These are phyloP conservation scores for Hystrix cristata DNA, from an alignment of 2,113 vertebrate genomes.

Conservation along the genomic window DNA sequence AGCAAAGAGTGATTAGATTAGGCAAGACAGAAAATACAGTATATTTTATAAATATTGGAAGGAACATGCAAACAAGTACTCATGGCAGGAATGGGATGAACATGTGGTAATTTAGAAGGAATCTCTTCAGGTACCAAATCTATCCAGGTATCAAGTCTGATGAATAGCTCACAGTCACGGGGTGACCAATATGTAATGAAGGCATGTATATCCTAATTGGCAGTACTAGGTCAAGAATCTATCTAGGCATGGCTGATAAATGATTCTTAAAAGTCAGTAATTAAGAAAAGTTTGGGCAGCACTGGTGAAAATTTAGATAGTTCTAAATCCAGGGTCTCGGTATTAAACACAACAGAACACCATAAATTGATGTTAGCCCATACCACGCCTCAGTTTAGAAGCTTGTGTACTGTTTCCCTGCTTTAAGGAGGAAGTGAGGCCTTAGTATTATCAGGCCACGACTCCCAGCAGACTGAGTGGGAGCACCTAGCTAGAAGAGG, in stretches of 20 bases:
- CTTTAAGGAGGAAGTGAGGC: neutral
- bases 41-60: neutral
- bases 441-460: neutral
- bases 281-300: neutral
- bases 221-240: neutral
- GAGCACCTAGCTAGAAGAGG: neutral
- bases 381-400: neutral
- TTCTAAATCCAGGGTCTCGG: neutral
- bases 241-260: neutral
- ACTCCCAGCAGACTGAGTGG: accelerated
- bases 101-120: neutral
- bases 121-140: neutral
- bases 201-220: accelerated
- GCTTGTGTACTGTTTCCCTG: neutral
- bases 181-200: neutral
- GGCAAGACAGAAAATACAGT: neutral
- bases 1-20: neutral
- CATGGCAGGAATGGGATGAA: neutral
- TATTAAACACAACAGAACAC: neutral
- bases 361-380: neutral
- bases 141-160: neutral
- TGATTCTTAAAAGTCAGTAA: neutral
- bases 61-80: neutral
- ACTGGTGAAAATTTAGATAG: neutral
- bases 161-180: neutral